These are phyloP conservation scores for Apodemus agrarius DNA, from an alignment of 2,797 vertebrate species.

Conservation along the genomic window DNA sequence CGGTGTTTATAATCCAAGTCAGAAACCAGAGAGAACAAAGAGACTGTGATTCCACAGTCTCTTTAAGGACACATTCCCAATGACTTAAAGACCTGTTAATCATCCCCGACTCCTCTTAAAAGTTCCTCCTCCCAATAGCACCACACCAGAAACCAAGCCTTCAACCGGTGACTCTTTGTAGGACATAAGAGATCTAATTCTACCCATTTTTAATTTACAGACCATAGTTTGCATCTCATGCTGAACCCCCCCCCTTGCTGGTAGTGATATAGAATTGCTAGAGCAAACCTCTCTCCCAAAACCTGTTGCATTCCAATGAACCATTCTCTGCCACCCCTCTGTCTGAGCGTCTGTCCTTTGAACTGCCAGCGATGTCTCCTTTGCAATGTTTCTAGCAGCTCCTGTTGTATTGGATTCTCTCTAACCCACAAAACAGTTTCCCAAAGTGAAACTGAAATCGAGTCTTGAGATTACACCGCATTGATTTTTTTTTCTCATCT, in stretches of 20 bases:
- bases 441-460: constrained; percentile 19
- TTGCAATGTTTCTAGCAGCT: background rate
- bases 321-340: background rate
- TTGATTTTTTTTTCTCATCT: constrained; percentile 46
- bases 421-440: constrained; percentile 5
- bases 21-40: background rate
- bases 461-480: background rate
- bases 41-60: background rate
- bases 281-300: background rate
- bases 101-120: background rate
- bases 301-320: no score
- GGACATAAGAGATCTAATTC: background rate
- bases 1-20: no score
- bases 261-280: background rate
- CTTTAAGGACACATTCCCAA: background rate
- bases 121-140: background rate
- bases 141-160: no score
- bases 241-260: background rate
- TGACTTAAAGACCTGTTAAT: background rate
- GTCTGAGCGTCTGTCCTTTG: background rate
- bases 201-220: background rate
- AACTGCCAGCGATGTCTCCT: background rate
- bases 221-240: background rate
- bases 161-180: no score
- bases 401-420: constrained; percentile 7